Evolutionary conservation across 2,113 vertebrate genomes (phyloP), one percentile per base, ranked within the genome.

Genomic region (Gopherus evgoodei): DNA sequence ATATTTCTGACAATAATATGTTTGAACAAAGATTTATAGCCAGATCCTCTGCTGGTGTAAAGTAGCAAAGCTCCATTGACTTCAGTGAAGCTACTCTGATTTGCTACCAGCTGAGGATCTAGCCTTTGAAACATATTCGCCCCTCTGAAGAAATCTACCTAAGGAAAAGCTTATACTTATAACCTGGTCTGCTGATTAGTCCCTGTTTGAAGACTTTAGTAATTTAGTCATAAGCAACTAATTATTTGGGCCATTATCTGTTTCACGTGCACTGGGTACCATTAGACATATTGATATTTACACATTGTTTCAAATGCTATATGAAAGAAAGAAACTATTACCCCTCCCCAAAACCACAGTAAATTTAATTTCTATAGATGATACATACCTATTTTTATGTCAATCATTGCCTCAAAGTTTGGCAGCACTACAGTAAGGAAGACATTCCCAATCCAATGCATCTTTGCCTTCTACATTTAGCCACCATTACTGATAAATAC

Each of bases 21-120:
- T 88, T 83, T 93, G 31, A 91, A 75, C 25, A 35, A 14, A 4
- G 2, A 69, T 17, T 86, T 11, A 35, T 42, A 86, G 50, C 54
- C n/a, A 69, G 31, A 81, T 29, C 38, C 7, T 72, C n/a, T 57
- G 10, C n/a, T 47, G 57, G 65, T 62, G 69, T 6, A 80, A 59
- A 86, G 0, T 44, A 9, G 1, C 11, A 56, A 8, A 4, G 2
- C 1, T 79, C 9, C 35, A 86, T 35, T 53, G n/a, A 17, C 3
- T 53, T 89, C 76, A 42, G 1, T 3, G 0, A 17, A 72, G 65
- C 19, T 11, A 72, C 65, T 72, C 16, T 69, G 65, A 72, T 72
- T 72, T 72, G 17, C 65, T 38, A 38, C 22, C 65, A 72, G 9
- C n/a, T 72, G 19, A 72, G 19, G 6, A 62, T 42, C 56, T 35